phyloP scores from a whole-genome alignment of 1,140 invertebrate genomes.

The Drosophila sp. region DNA sequence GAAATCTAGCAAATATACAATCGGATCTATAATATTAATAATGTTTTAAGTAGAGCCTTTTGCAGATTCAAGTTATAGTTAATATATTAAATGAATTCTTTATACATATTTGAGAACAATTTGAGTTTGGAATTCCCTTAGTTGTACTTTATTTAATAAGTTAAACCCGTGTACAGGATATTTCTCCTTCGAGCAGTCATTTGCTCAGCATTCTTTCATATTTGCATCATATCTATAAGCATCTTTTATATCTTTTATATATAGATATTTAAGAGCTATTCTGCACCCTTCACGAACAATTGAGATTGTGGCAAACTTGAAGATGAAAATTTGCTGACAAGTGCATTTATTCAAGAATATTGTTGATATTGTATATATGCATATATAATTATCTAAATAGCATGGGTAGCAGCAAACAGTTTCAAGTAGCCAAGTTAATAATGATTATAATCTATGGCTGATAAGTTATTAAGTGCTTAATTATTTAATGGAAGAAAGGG shows the following conservation, averaged over 20 bases:
- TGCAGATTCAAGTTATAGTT: too few relatives aligned
- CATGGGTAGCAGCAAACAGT: not conserved
- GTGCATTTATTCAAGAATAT: conserved; percentile 4
- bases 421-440: not conserved
- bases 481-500: not conserved
- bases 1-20: too few relatives aligned
- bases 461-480: not conserved
- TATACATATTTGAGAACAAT: not conserved
- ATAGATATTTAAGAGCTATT: conserved; percentile 8
- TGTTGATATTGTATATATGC: conserved; percentile 7
- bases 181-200: too few relatives aligned
- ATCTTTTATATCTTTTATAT: conserved; percentile 5
- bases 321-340: conserved; percentile 3
- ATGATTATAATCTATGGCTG: not conserved
- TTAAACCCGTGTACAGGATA: not conserved
- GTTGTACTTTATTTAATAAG: not conserved
- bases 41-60: too few relatives aligned
- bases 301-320: conserved; percentile 20
- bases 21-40: too few relatives aligned
- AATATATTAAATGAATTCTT: not conserved
- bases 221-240: conserved; percentile 8
- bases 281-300: conserved; percentile 1
- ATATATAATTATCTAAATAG: not conserved
- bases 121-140: too few relatives aligned
- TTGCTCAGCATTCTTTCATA: not conserved